Conservation (phyloP, 2,797 vertebrate species). For the Chloroceryle amazona region DNA sequence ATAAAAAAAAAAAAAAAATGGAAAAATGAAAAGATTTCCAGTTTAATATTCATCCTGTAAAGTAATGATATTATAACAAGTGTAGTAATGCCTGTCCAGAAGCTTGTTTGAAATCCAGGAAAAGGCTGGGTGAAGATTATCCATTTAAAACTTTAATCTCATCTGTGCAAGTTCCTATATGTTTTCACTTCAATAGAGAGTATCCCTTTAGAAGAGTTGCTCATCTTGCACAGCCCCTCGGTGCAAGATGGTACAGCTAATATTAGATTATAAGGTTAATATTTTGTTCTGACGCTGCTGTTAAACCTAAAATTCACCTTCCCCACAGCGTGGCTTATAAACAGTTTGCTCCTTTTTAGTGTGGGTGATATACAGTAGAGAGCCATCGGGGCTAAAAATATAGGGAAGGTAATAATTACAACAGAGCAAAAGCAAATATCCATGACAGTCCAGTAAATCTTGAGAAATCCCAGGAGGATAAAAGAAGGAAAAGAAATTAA, state of each 20-base stretch:
- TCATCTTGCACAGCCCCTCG: not conserved
- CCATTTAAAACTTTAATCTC: not conserved
- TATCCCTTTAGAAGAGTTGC: not conserved
- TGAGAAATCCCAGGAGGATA: not conserved
- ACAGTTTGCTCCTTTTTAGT: not conserved
- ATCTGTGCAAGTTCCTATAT: not conserved
- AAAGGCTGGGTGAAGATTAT: not conserved
- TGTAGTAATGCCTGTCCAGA: not conserved
- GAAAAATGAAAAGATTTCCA: not conserved
- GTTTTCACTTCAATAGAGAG: not conserved
- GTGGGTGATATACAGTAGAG: not conserved
- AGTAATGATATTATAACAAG: not conserved
- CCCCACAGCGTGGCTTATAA: not conserved
- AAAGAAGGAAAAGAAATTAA: not conserved
- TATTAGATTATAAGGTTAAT: not conserved
- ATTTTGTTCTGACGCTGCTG: not conserved
- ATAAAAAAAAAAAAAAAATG: not conserved
- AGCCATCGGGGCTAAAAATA: not conserved
- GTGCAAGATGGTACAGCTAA: not conserved
- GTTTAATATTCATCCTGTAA: not conserved
- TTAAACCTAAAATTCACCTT: not conserved
- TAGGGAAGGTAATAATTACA: not conserved
- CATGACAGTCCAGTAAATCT: not conserved
- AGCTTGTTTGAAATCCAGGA: not conserved
- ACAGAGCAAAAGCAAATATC: not conserved